Conservation (phyloP, 1,140 invertebrate genomes). For the Calephelis nemesis region DNA sequence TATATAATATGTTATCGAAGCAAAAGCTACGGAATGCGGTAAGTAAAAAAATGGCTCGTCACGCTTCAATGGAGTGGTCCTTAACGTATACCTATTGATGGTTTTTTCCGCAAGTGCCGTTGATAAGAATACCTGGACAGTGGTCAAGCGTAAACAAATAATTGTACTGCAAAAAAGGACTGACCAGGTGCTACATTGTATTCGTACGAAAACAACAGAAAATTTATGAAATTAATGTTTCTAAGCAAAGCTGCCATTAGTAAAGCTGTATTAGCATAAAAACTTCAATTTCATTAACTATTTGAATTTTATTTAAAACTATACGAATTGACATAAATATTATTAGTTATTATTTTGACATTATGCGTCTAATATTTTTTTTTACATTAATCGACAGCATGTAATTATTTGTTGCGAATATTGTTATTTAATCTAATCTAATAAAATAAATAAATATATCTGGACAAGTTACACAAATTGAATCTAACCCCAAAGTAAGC, state of each 20-base stretch:
- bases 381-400: too few species aligned
- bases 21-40: not conserved
- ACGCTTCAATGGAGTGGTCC: constrained; percentile 11
- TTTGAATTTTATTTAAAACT: too few species aligned
- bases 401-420: too few species aligned
- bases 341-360: too few species aligned
- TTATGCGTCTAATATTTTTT: too few species aligned
- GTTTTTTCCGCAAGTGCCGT: constrained; percentile 7
- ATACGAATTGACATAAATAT: too few species aligned
- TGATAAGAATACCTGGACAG: constrained; percentile 1
- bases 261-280: too few species aligned
- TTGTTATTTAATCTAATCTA: too few species aligned
- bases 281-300: too few species aligned
- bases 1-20: not conserved
- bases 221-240: not conserved
- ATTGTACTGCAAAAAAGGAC: not conserved
- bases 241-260: not conserved
- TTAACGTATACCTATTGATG: not conserved
- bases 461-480: too few species aligned
- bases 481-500: too few species aligned
- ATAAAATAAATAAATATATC: too few species aligned
- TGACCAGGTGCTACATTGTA: not conserved
- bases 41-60: not conserved
- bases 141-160: not conserved
- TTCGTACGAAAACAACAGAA: not conserved